Evolutionary conservation across 2,797 vertebrate species (phyloP).

Genomic region (Eupleurogrammus muticus): DNA sequence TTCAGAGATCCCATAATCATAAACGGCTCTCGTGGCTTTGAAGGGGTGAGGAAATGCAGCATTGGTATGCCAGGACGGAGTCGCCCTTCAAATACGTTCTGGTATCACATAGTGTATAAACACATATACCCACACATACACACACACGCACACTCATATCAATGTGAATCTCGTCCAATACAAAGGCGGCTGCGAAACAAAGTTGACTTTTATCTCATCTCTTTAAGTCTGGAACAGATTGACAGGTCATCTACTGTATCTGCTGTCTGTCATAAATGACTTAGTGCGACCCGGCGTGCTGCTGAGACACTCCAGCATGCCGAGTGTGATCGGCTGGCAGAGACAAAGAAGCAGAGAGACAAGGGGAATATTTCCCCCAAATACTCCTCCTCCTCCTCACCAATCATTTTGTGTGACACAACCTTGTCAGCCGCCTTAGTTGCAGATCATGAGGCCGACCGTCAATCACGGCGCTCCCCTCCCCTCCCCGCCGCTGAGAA

Average conservation of each 20-base stretch:
- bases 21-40: conserved; percentile 47
- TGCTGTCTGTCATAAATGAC: conserved; percentile 35
- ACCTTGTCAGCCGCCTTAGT: conserved; percentile 76
- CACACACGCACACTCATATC: neutral
- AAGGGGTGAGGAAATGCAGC: conserved; percentile 39
- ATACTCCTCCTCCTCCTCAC: conserved; percentile 56
- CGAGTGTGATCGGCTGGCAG: conserved; percentile 50
- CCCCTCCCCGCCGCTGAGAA: conserved; percentile 19
- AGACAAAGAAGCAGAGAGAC: conserved; percentile 33
- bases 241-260: conserved; percentile 26
- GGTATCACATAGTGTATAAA: conserved; percentile 28
- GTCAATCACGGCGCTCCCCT: conserved; percentile 65
- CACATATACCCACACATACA: conserved; percentile 10
- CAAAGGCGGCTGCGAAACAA: conserved; percentile 24
- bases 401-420: conserved; percentile 71
- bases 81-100: conserved; percentile 36
- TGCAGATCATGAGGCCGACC: conserved; percentile 71
- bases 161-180: conserved; percentile 5
- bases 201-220: conserved; percentile 43
- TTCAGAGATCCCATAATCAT: conserved; percentile 45
- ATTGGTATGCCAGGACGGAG: conserved; percentile 46
- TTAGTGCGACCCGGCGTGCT: neutral
- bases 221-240: conserved; percentile 16
- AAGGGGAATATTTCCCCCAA: conserved; percentile 58
- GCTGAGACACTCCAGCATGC: conserved; percentile 20